Evolutionary conservation across 2,888 invertebrate species (phyloP).

Genomic region (Empis livida): DNA sequence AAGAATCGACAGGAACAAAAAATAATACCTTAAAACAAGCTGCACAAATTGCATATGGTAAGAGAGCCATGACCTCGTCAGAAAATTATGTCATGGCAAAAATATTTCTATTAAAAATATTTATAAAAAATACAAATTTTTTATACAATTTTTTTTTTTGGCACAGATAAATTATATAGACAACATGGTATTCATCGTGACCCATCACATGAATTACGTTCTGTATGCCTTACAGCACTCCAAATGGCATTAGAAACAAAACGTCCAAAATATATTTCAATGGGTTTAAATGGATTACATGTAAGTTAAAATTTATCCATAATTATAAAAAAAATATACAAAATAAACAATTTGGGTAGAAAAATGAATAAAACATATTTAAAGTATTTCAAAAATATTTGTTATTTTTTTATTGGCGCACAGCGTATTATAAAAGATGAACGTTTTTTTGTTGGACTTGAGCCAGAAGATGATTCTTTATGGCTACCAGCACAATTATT

Average conservation of each 20-base stretch:
- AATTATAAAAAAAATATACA: neutral
- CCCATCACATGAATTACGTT: conserved; percentile 70
- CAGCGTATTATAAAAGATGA: conserved; percentile 86
- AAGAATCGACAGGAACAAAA: conserved; percentile 73
- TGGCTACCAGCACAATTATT: conserved; percentile 89
- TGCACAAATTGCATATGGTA: conserved; percentile 80
- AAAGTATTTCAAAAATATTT: neutral
- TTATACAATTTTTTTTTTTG: conserved; percentile 1
- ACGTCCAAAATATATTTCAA: conserved; percentile 68
- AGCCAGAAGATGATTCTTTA: conserved; percentile 81
- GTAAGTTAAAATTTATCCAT: conserved; percentile 43
- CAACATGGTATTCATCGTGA: conserved; percentile 67
- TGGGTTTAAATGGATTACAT: conserved; percentile 79
- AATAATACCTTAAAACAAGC: conserved; percentile 57
- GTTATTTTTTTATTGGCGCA: neutral
- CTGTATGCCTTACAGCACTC: conserved; percentile 71
- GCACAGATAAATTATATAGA: conserved; percentile 61
- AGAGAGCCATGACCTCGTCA: conserved; percentile 18
- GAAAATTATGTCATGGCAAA: no score
- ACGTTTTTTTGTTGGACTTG: conserved; percentile 77
- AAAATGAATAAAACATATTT: neutral
- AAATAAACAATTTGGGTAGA: neutral
- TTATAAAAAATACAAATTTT: conserved; percentile 19
- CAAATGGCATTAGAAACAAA: conserved; percentile 81
- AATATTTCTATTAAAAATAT: conserved; percentile 7